Evolutionary conservation across 2,797 vertebrate species (phyloP).

Genomic region (Sebastolobus altivelis): DNA sequence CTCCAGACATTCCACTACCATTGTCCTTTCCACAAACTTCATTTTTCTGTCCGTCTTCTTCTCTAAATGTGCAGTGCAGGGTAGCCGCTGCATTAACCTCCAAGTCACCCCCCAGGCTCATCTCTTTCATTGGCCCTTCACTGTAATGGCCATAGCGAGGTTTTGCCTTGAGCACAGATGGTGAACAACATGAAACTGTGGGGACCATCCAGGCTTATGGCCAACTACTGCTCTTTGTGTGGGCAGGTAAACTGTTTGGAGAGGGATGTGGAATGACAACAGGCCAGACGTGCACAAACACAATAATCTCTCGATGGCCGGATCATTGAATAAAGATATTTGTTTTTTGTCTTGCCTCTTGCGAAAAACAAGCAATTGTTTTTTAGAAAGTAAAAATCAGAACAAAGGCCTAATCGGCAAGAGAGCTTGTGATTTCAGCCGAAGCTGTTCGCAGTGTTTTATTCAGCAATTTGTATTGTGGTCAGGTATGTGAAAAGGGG

Average conservation of each 20-base stretch:
- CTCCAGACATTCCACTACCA: background rate
- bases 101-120: conserved; percentile 63
- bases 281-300: conserved; percentile 53
- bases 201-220: conserved; percentile 71
- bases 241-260: conserved; percentile 68
- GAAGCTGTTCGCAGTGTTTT: conserved; percentile 35
- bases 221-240: conserved; percentile 71
- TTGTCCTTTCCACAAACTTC: conserved; percentile 21
- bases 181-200: conserved; percentile 73
- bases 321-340: conserved; percentile 66
- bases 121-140: conserved; percentile 64
- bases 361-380: conserved; percentile 52
- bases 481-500: conserved; percentile 50
- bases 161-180: conserved; percentile 78
- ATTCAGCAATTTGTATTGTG: conserved; percentile 56
- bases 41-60: conserved; percentile 17
- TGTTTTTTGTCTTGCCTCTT: conserved; percentile 38
- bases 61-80: conserved; percentile 41
- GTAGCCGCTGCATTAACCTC: conserved; percentile 67
- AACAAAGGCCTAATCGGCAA: conserved; percentile 32
- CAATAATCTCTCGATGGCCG: conserved; percentile 55
- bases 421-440: conserved; percentile 48
- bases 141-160: conserved; percentile 48
- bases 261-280: conserved; percentile 62
- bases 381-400: conserved; percentile 26